phyloP scores from a whole-genome alignment of 2,113 vertebrate genomes.

The Sceloporus tristichus region DNA sequence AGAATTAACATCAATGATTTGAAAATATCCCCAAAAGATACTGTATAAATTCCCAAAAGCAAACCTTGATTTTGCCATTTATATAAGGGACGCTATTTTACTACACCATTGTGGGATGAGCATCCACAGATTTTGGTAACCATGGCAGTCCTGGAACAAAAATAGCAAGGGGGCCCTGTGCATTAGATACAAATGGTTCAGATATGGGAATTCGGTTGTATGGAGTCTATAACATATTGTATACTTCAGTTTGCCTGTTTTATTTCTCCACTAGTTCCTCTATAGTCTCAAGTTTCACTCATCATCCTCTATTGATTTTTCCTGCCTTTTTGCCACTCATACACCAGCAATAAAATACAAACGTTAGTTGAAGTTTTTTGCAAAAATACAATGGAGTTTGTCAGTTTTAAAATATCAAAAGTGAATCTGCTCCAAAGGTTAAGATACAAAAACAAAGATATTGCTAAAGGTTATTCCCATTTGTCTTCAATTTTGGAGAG shows the following conservation, averaged over 20 bases:
- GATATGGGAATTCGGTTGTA: not conserved
- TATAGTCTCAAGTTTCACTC: slow-evolving; percentile 10
- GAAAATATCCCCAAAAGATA: too few species aligned
- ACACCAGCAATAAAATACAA: slow-evolving; percentile 27
- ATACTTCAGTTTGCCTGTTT: not conserved
- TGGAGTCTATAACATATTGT: not conserved
- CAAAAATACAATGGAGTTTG: not conserved
- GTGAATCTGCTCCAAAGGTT: too few species aligned
- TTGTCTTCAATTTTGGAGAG: too few species aligned
- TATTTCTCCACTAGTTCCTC: slow-evolving; percentile 4
- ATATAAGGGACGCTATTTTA: too few species aligned
- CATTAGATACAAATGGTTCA: not conserved
- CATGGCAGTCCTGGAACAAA: too few species aligned
- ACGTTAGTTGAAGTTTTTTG: not conserved
- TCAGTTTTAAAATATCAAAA: slow-evolving; percentile 13
- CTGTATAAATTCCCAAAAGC: too few species aligned
- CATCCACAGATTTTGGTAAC: too few species aligned
- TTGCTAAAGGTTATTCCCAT: too few species aligned
- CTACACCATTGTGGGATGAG: too few species aligned
- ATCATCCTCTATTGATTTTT: not conserved
- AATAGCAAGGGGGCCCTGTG: not conserved
- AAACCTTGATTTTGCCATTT: too few species aligned
- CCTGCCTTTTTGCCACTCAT: not conserved
- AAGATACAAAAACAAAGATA: too few species aligned
- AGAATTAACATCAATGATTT: too few species aligned